These are phyloP conservation scores for Trisateles emortualis DNA, from an alignment of 2,888 invertebrate genomes.

Conservation along the genomic window DNA sequence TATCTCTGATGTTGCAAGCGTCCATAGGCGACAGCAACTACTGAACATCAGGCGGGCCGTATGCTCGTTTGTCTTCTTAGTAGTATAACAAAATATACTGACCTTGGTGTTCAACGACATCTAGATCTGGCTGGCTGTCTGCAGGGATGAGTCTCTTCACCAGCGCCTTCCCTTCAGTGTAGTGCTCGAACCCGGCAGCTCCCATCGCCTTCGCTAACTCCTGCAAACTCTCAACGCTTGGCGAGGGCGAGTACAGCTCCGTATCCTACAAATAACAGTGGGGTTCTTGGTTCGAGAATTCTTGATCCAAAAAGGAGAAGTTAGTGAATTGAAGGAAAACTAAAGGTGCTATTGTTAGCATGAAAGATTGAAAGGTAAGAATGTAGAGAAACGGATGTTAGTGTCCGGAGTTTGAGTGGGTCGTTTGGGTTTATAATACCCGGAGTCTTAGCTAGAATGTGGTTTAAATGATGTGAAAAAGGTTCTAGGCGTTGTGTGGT, in stretches of 20 bases:
- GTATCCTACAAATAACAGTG: slow-evolving; percentile 60
- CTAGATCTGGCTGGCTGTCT: slow-evolving; percentile 73
- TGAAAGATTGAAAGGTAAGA: neutral
- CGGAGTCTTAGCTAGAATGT: no score
- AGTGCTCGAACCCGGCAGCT: slow-evolving; percentile 82
- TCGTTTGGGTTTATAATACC: no score
- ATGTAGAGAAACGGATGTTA: neutral
- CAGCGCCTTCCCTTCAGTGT: slow-evolving; percentile 76
- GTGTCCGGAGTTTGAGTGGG: no score
- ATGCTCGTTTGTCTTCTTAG: no score
- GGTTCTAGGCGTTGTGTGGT: no score
- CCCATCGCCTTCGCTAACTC: slow-evolving; percentile 85
- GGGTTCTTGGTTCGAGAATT: slow-evolving; percentile 6
- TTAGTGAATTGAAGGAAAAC: neutral
- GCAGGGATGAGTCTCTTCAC: slow-evolving; percentile 80
- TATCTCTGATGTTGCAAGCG: no score
- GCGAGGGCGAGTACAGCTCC: slow-evolving; percentile 68
- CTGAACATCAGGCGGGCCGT: no score
- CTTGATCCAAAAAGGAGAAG: slow-evolving; percentile 8
- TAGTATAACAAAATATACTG: neutral
- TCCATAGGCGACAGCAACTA: no score
- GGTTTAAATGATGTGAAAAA: no score
- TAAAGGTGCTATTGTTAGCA: neutral
- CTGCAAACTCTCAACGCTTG: slow-evolving; percentile 77
- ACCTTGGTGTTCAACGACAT: slow-evolving; percentile 85